A percentile compares a stretch with the other conserved stretches of the same genome.
These are phyloP conservation scores for Tipula helvola DNA, from an alignment of 2,888 invertebrate genomes.

Conservation along the genomic window DNA sequence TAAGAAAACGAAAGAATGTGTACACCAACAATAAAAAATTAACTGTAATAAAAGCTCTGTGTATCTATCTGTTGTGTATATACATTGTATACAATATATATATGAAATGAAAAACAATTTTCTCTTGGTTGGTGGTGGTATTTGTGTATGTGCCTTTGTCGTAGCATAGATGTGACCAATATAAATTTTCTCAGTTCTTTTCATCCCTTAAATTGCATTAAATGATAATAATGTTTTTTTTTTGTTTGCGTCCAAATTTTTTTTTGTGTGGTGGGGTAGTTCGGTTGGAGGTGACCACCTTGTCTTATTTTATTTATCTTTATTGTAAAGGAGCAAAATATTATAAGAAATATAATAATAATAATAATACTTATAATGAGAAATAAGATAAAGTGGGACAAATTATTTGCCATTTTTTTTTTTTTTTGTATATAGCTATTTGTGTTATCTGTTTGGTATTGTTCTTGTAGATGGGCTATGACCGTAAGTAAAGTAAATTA, in stretches of 20 bases:
- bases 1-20: neutral
- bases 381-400: neutral
- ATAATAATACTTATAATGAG: neutral
- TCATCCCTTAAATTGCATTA: slow-evolving; percentile 4
- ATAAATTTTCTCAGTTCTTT: neutral
- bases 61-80: neutral
- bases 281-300: neutral
- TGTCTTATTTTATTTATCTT: neutral
- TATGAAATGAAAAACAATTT: neutral
- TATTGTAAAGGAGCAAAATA: neutral
- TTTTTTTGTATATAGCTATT: neutral
- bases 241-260: neutral
- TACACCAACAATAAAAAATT: neutral
- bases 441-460: neutral
- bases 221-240: neutral
- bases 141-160: neutral
- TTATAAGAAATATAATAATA: neutral
- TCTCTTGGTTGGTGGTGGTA: neutral
- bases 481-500: neutral
- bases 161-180: neutral
- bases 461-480: neutral
- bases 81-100: neutral
- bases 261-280: neutral
- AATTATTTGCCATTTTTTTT: neutral
- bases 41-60: neutral